These are phyloP conservation scores for Halictus quadricinctus DNA, from an alignment of 2,888 invertebrate genomes.

Conservation along the genomic window DNA sequence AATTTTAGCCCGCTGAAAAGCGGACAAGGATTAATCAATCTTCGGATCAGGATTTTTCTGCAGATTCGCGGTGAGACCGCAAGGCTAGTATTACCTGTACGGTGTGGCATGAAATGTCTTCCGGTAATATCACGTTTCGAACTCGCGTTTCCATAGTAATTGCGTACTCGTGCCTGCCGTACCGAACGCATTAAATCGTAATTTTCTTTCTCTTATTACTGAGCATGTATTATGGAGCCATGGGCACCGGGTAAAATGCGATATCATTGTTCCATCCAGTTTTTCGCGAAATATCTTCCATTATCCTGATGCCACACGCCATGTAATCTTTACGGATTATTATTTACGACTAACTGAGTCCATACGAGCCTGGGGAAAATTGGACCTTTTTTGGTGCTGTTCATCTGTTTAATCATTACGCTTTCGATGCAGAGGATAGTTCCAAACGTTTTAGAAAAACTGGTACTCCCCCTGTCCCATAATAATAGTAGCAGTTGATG, in stretches of 20 bases:
- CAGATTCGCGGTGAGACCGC: conserved; percentile 49
- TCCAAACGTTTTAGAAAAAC: too few relatives aligned
- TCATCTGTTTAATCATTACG: too few relatives aligned
- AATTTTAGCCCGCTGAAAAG: conserved; percentile 19
- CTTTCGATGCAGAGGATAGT: too few relatives aligned
- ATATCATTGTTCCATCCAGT: neutral
- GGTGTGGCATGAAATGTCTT: conserved; percentile 48
- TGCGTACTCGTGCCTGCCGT: conserved; percentile 23
- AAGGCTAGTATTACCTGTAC: conserved; percentile 46
- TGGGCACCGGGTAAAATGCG: neutral
- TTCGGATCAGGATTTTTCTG: conserved; percentile 35
- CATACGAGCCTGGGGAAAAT: neutral
- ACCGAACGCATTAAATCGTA: conserved; percentile 5
- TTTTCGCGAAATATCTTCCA: neutral
- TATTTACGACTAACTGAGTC: neutral
- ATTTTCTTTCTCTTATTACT: neutral
- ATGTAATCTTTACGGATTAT: neutral
- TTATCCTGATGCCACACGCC: neutral
- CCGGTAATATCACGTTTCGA: conserved; percentile 53
- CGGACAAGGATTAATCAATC: conserved; percentile 35
- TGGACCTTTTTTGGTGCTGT: neutral
- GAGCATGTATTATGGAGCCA: neutral
- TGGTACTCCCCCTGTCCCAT: too few relatives aligned
- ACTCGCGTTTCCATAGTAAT: conserved; percentile 35
- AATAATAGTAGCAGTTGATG: too few relatives aligned